A percentile compares a stretch with the other conserved stretches of the same genome.
phyloP scores from a whole-genome alignment of 1,140 invertebrate genomes.

The Cydia pomonella region DNA sequence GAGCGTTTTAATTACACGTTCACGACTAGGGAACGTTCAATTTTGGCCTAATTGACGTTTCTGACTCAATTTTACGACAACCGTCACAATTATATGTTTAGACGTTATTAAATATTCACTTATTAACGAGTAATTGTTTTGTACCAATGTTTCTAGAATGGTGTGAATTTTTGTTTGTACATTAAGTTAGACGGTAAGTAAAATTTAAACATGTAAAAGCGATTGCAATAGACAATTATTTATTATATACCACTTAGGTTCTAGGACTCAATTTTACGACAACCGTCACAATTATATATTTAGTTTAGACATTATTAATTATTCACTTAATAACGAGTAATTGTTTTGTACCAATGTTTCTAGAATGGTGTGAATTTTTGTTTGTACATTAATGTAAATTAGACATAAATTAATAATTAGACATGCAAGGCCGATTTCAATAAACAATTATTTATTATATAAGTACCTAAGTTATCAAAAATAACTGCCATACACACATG shows the following conservation, averaged over 20 bases:
- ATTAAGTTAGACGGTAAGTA: too few relatives aligned
- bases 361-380: background rate
- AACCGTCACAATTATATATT: slow-evolving; percentile 31
- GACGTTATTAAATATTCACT: slow-evolving; percentile 32
- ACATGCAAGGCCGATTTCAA: too few relatives aligned
- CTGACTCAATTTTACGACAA: slow-evolving; percentile 28
- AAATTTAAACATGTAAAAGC: too few relatives aligned
- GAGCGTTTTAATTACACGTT: slow-evolving; percentile 26
- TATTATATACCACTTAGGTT: too few relatives aligned
- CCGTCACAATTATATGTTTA: slow-evolving; percentile 32
- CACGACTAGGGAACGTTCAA: slow-evolving; percentile 19
- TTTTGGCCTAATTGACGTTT: slow-evolving; percentile 31
- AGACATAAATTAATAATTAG: too few relatives aligned
- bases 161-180: background rate
- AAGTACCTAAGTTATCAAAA: too few relatives aligned
- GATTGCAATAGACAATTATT: too few relatives aligned
- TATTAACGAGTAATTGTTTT: slow-evolving; percentile 20
- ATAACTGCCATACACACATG: too few relatives aligned
- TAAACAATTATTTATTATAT: too few relatives aligned
- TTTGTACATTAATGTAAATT: too few relatives aligned
- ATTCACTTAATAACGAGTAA: slow-evolving; percentile 18
- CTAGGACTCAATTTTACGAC: slow-evolving; percentile 29
- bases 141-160: slow-evolving; percentile 1
- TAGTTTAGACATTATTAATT: slow-evolving; percentile 33
- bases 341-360: slow-evolving; percentile 15